A percentile compares a stretch with the other conserved stretches of the same genome.
phyloP scores from a whole-genome alignment of 1,140 invertebrate genomes.

The Medauroidea extradentata region DNA sequence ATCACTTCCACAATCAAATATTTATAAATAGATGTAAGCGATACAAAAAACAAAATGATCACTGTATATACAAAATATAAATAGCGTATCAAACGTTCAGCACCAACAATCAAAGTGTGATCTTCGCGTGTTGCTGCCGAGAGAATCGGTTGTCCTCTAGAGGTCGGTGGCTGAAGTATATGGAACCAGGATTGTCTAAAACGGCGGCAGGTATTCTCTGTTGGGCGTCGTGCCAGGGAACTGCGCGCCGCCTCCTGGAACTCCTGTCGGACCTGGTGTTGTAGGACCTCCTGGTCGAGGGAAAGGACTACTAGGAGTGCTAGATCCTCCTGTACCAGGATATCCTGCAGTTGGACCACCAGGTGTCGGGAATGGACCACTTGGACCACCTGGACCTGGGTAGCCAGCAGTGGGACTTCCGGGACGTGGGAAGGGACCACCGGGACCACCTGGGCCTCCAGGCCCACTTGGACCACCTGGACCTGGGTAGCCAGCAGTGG shows the following conservation, averaged over 20 bases:
- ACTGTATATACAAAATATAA: no score
- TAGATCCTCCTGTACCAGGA: slow-evolving; percentile 2
- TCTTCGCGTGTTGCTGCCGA: no score
- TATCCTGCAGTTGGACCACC: not conserved
- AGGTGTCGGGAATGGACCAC: not conserved
- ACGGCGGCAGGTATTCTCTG: slow-evolving; percentile 13
- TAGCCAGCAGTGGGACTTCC: not conserved
- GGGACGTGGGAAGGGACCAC: not conserved
- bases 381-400: not conserved
- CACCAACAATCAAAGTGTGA: no score
- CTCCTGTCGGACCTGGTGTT: not conserved
- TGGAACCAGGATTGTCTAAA: not conserved
- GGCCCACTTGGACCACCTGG: not conserved
- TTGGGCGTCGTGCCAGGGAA: not conserved
- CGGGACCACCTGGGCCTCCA: not conserved
- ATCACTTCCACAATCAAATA: no score
- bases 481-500: not conserved
- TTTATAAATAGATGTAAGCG: no score
- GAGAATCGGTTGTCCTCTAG: no score
- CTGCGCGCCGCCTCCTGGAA: not conserved
- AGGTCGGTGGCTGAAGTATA: no score
- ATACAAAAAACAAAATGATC: no score
- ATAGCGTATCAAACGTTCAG: no score
- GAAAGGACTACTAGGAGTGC: slow-evolving; percentile 19
- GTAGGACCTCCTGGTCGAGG: slow-evolving; percentile 22